Evolutionary conservation across 2,888 invertebrate species (phyloP).

Genomic region (Bembecia ichneumoniformis): DNA sequence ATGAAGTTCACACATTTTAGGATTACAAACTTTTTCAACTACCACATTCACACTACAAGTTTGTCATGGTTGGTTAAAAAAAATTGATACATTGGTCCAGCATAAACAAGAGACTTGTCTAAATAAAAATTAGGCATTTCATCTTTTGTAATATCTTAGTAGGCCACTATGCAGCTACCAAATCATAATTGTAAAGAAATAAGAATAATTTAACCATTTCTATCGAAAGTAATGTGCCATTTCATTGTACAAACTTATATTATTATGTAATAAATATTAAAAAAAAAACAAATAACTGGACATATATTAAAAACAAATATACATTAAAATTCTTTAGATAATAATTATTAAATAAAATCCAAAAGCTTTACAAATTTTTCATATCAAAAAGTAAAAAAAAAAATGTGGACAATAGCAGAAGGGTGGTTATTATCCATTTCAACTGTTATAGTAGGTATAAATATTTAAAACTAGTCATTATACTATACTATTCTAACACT

Average conservation of each 20-base stretch:
- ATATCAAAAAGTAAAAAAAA: no score
- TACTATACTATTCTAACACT: constrained; percentile 43
- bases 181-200: not conserved
- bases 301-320: no score
- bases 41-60: constrained; percentile 7
- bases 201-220: no score
- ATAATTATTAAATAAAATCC: no score
- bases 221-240: no score
- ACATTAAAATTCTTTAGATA: no score
- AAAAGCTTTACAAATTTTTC: no score
- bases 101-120: not conserved
- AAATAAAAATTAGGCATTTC: not conserved
- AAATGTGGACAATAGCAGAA: no score
- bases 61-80: constrained; percentile 8
- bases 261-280: no score
- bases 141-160: not conserved
- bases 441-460: not conserved
- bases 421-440: no score
- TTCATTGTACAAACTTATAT: no score
- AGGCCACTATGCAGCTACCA: not conserved
- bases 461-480: not conserved
- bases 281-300: no score
- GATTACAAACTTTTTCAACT: not conserved
- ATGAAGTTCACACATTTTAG: constrained; percentile 1
- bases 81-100: not conserved